Evolutionary conservation across 2,888 invertebrate species (phyloP), one percentile per base, ranked within the genome.

Genomic region (Cerastis rubricosa): DNA sequence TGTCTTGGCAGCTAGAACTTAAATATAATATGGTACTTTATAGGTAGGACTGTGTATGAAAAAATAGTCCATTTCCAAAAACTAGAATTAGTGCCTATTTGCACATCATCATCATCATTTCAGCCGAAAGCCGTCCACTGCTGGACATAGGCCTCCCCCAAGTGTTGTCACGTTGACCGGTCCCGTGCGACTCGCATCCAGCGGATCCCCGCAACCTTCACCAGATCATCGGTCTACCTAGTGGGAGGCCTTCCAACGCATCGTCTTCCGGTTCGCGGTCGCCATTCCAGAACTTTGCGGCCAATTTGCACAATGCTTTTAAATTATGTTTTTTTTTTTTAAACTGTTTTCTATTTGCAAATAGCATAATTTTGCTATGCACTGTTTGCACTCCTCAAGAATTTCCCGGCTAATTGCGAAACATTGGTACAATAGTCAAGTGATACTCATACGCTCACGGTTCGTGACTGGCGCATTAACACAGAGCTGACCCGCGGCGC

Each of bases 381-480:
- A 54, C 64, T 64, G 67, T 73, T 78, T 81, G 14, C 25, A 61
- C 29, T 43, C 17, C 12, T 80, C n/a, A 66, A 66, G 12, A 72
- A 59, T 64, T 64, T 59, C 57, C 14, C 51, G 61, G 45, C 70
- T 84, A 77, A 84, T 84, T 84, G 74, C 77, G 19, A 72, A 70
- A 29, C 74, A 72, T 84, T 73, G 35, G 70, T 73, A 67, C 73
- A 80, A 66, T 86, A 71, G 70, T 87, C 76, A 80, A 80, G 71
- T 80, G 81, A 81, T 74, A 84, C 78, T 84, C 84, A 85, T 85
- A 80, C 82, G 84, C 81, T 81, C 82, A 67, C 77, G 64, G 82
- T 83, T 91, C 93, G 92, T 93, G 93, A 91, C 89, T 87, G 73
- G 84, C 88, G 86, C 90, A 91, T 93, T 91, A 92, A 88, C 87